phyloP scores from a whole-genome alignment of 2,113 vertebrate species.

The Apus apus region DNA sequence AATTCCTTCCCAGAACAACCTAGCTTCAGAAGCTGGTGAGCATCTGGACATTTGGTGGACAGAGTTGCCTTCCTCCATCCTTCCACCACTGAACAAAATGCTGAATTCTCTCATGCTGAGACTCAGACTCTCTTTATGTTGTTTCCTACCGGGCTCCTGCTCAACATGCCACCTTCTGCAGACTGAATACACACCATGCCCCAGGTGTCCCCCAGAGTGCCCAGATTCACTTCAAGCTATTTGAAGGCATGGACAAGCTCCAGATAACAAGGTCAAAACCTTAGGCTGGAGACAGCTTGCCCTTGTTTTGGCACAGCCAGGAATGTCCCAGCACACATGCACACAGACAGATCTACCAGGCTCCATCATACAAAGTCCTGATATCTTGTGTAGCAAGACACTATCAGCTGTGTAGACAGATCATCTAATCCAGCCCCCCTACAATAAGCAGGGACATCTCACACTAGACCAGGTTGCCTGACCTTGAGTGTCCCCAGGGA shows the following conservation, averaged over 20 bases:
- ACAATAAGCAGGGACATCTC: too few species aligned
- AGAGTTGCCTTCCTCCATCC: background rate
- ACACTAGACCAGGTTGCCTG: too few species aligned
- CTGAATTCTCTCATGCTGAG: background rate
- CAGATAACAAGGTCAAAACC: background rate
- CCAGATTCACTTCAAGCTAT: background rate
- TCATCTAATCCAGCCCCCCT: too few species aligned
- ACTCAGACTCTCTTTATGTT: background rate
- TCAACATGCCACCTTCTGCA: background rate
- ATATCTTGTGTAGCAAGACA: background rate
- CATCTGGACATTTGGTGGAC: background rate
- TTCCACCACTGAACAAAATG: rapidly evolving
- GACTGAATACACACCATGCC: background rate
- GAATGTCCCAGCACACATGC: background rate
- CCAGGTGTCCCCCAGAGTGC: background rate
- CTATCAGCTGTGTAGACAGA: background rate
- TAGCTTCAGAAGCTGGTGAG: background rate
- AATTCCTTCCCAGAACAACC: background rate
- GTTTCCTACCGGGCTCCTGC: background rate
- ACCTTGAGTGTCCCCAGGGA: too few species aligned
- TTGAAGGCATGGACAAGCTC: background rate
- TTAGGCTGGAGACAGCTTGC: background rate
- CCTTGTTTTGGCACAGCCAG: background rate
- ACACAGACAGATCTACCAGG: background rate
- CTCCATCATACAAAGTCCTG: background rate